Conservation (phyloP, 1,140 invertebrate genomes). For the Macrotrachela quadricornifera region DNA sequence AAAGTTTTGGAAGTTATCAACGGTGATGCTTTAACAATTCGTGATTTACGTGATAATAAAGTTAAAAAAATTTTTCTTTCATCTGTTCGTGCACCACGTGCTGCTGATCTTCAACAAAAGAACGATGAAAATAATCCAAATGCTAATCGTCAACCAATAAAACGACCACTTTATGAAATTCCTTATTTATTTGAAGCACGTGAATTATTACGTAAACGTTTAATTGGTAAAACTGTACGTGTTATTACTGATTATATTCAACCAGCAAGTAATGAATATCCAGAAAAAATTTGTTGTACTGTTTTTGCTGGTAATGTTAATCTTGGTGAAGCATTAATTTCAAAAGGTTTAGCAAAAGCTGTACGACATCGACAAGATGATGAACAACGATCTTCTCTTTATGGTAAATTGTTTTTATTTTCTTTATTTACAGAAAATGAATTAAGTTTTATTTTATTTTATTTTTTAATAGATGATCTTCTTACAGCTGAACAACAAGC, state of each 20-base stretch:
- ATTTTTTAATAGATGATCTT: too few species aligned
- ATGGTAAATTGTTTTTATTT: slow-evolving; percentile 67
- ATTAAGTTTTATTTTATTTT: too few species aligned
- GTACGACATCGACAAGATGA: slow-evolving; percentile 68
- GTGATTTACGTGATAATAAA: slow-evolving; percentile 46
- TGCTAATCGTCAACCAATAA: slow-evolving; percentile 7
- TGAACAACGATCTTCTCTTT: slow-evolving; percentile 74
- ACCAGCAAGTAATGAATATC: slow-evolving; percentile 67
- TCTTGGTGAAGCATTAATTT: slow-evolving; percentile 73
- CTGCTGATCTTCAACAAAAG: not conserved
- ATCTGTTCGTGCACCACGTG: slow-evolving; percentile 68
- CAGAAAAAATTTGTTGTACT: slow-evolving; percentile 84
- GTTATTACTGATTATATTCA: slow-evolving; percentile 87
- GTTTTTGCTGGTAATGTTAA: slow-evolving; percentile 47
- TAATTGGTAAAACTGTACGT: slow-evolving; percentile 78
- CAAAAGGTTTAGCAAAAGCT: slow-evolving; percentile 71
- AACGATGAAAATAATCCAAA: slow-evolving; percentile 10
- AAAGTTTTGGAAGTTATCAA: slow-evolving; percentile 62
- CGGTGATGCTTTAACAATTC: slow-evolving; percentile 71
- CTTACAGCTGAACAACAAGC: not conserved
- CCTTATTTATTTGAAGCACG: slow-evolving; percentile 93
- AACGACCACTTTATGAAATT: slow-evolving; percentile 68
- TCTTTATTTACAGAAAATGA: too few species aligned
- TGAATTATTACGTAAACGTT: slow-evolving; percentile 81
- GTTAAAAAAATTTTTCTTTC: slow-evolving; percentile 81